Percentiles rank a stretch among this genome's conserved stretches.
Conservation (phyloP, 2,113 vertebrate species). For the Rattus norvegicus region DNA sequence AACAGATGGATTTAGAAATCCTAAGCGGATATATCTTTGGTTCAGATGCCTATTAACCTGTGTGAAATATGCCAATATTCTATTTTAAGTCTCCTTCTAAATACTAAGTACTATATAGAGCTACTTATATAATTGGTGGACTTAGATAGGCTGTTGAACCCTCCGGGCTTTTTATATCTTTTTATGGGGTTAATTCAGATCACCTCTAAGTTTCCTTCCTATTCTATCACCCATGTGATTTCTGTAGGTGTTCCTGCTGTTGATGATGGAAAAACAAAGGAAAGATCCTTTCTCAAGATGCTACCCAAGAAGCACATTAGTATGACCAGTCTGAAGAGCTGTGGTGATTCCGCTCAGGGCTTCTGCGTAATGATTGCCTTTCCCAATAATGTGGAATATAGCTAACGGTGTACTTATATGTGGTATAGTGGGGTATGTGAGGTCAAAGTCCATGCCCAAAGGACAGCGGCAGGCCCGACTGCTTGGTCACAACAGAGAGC, state of each 20-base stretch:
- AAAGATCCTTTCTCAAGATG: neutral
- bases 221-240: neutral
- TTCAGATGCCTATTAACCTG: neutral
- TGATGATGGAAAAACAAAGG: neutral
- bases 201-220: neutral
- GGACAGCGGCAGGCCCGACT: fast-evolving
- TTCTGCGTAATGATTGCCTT: neutral
- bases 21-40: neutral
- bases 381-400: neutral
- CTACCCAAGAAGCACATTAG: neutral
- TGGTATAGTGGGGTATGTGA: neutral
- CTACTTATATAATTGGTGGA: neutral
- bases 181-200: neutral
- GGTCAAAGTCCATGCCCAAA: neutral
- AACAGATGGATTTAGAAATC: neutral
- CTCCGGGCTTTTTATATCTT: neutral
- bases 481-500: neutral
- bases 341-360: neutral
- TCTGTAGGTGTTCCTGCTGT: neutral
- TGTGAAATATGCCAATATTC: neutral
- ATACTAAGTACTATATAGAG: neutral
- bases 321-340: neutral
- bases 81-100: neutral
- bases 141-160: neutral
- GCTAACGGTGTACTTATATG: neutral